Evolutionary conservation across 2,888 invertebrate genomes (phyloP), one percentile per base, ranked within the genome.

Genomic region (Vesta saturnalis): DNA sequence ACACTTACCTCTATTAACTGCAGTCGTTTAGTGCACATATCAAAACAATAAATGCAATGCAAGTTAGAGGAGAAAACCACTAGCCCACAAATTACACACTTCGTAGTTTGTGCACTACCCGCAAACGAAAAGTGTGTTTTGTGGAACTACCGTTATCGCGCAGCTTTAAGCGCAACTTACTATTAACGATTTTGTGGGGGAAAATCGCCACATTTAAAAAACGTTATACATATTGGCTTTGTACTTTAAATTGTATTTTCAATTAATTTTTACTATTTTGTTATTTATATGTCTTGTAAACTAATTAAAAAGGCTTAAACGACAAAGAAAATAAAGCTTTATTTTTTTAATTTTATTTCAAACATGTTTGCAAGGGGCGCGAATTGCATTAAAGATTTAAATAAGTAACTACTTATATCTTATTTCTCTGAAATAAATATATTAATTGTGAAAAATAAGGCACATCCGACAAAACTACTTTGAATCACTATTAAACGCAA

Each of bases 381-480:
- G 43, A 43, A 43, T n/a, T 43, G 43, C 14, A 43, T n/a, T 43
- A 43, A 43, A 43, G 14, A 43, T 43, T 43, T 43, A 43, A 43
- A 43, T 43, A 43, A 43, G 43, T 43, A 43, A 43, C 43, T 43
- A 43, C 43, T 43, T 43, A 43, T 43, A 43, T 43, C 14, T 43
- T 43, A 43, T 43, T 43, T 43, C 43, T 43, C 23, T 23, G 23
- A 23, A 8, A 23, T 23, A 23, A 23, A 23, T 43, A 43, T n/a
- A 43, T 43, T 43, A 43, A 43, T 43, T 43, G 43, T 43, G 14
- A 43, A 43, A 43, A 43, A 43, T 8, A 43, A 3, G n/a, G 43
- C 43, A 43, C 43, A 43, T 43, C 43, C 43, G 43, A 43, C 43
- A 43, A 43, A 43, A 43, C 43, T n/a, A n/a, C 43, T 43, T 43